Conservation (phyloP, 1,140 invertebrate genomes). For the Lordiphosa stackelbergi region DNA sequence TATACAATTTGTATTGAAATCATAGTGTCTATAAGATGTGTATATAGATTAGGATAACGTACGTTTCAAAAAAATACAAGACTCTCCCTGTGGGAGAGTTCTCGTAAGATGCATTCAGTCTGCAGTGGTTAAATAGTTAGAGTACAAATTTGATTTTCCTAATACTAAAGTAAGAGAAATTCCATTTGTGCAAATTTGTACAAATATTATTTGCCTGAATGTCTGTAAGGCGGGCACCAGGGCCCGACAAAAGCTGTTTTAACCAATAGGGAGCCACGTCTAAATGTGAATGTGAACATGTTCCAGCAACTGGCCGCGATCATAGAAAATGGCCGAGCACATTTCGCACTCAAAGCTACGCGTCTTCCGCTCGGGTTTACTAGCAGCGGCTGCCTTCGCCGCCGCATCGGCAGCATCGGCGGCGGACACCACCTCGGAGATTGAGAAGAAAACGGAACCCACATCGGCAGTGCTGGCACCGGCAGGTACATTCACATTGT, state of each 20-base stretch:
- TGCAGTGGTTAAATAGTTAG: neutral
- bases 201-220: neutral
- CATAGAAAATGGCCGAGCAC: conserved; percentile 86
- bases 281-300: conserved; percentile 90
- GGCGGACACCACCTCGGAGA: conserved; percentile 66
- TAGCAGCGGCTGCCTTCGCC: conserved; percentile 48
- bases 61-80: conserved; percentile 48
- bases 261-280: too few species aligned
- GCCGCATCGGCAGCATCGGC: conserved; percentile 61
- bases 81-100: conserved; percentile 21
- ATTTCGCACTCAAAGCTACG: conserved; percentile 84
- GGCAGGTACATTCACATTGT: conserved; percentile 44
- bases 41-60: conserved; percentile 25
- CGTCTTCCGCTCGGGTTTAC: conserved; percentile 49
- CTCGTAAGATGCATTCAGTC: neutral
- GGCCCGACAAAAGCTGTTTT: too few species aligned
- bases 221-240: neutral
- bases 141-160: neutral
- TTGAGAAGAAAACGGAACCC: conserved; percentile 63
- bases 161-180: neutral
- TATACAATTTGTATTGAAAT: too few species aligned
- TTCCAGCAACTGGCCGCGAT: conserved; percentile 84
- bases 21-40: neutral
- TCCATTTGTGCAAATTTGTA: neutral
- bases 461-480: conserved; percentile 49